Evolutionary conservation across 2,113 vertebrate species (phyloP), one percentile per base, ranked within the genome.

Genomic region (Porphyrio hochstetteri): DNA sequence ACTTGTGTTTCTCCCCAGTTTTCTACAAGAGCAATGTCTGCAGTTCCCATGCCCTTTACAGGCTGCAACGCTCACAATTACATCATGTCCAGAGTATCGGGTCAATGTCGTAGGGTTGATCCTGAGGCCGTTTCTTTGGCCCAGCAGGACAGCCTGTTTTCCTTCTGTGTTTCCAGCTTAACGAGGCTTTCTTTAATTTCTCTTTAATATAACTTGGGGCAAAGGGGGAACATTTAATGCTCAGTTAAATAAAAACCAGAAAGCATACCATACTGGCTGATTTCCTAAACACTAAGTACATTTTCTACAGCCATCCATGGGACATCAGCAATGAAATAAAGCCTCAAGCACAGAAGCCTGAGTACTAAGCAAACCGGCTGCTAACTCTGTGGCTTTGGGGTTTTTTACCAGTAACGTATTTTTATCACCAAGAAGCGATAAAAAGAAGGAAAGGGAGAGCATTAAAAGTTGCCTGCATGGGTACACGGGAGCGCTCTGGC

Each of bases 161-260:
- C 53, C 61, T 91, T 90, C 60, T 4, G 2, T 56, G 19, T 70
- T 80, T 86, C 74, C 11, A 2, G 74, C 81, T 94, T 90, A 93
- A 94, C 35, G 4, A 95, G 84, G 70, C 75, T 85, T 50, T 42
- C 87, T 89, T 95, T 64, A 96, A 95, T 94, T 96, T 93, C 69
- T 97, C 35, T 57, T 59, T 82, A 82, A 91, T 96, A 92, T 96
- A 97, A 96, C 81, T 1, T 24, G 35, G 84, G 84, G 88, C 90
- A 96, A 91, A 93, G 92, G 87, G 44, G 90, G 87, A 94, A 36
- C 68, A 3, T 83, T 92, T 92, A 83, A 90, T 15, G 80, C 7
- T 1, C 60, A 33, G n/a, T 68, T 90, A 91, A 95, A 96, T 87
- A 82, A 88, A 91, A 95, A 90, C 0, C 90, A 94, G 87, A 64